These are phyloP conservation scores for Capromys pilorides DNA, from an alignment of 2,797 vertebrate species.

Conservation along the genomic window DNA sequence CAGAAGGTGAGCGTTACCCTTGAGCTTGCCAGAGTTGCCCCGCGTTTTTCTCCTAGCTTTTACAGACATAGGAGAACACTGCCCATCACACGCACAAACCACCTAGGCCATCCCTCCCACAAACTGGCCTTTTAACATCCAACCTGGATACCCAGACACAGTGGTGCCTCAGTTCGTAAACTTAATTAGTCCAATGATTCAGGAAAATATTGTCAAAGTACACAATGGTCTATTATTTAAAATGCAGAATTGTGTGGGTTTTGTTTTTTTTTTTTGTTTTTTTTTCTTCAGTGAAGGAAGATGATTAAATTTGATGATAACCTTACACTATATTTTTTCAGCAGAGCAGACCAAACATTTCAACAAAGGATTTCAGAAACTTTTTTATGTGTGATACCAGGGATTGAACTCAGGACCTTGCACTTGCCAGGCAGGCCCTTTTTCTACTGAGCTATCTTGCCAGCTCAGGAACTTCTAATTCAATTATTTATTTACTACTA, in stretches of 20 bases:
- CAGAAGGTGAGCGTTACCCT: not conserved
- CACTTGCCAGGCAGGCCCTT: no score
- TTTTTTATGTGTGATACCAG: not conserved
- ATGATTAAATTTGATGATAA: not conserved
- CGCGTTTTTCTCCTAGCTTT: not conserved
- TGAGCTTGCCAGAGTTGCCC: not conserved
- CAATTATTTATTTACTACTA: not conserved
- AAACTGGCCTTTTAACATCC: not conserved
- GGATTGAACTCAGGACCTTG: no score
- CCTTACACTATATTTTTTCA: not conserved
- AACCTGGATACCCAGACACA: not conserved
- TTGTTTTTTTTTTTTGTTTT: not conserved
- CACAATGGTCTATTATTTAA: not conserved
- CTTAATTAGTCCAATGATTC: not conserved
- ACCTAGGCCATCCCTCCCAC: not conserved
- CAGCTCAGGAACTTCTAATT: not conserved
- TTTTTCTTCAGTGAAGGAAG: not conserved
- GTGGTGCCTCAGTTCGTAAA: not conserved
- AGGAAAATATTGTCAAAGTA: not conserved
- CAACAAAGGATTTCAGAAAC: not conserved
- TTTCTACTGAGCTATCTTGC: no score
- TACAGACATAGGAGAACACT: not conserved
- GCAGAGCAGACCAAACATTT: not conserved
- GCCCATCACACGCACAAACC: not conserved
- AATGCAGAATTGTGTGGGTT: not conserved